Base-by-base conservation (phyloP, 2,888 invertebrate species). In the Troides helena region DNA sequence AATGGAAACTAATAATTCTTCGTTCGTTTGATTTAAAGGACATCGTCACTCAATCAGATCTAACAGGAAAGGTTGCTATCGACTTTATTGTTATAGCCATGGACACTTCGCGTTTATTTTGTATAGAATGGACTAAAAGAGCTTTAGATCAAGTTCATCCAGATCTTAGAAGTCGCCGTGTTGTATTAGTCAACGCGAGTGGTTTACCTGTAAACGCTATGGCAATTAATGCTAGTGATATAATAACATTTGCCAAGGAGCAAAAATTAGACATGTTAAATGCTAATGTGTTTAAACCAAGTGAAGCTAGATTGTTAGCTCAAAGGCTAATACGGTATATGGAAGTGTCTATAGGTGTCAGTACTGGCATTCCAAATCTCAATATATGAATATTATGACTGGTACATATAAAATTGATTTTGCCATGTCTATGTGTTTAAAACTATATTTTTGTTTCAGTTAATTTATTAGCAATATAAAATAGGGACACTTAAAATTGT, bases 301-400 rank as follows among this genome's bases (percentile, higher is more conserved):
- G 85, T 36, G 87, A 86, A 73, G 84, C 84, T 5, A 57, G 73
- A 6, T 84, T 81, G 72, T 76, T 93, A 61, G 91, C 92, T 3
- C 80, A 77, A 69, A 86, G 85, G 74, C 77, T 92, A 46, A 72
- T 92, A 4, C 88, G 85, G 73, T 90, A 90, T 71, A 77, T 92
- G 65, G 88, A 90, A 85, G 88, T 88, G 17, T 84, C 88, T 60
- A 60, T 90, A 72, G 93, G 93, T 76, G 76, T 86, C 39, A 84
- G 84, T 61, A 91, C 91, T 75, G 92, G 93, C 69, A 83, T 93
- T 71, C 93, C 93, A 36, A 91, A 91, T 79, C 67, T 92, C 67
- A 89, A 91, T 83, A 78, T 90, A 62, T 88, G 72, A 17, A 17
- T 50, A 50, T 8, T 50, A 50, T 50, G 14, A 50, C 12, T 50